Evolutionary conservation across 2,797 vertebrate species (phyloP).

Genomic region (Gadopsis marmoratus): DNA sequence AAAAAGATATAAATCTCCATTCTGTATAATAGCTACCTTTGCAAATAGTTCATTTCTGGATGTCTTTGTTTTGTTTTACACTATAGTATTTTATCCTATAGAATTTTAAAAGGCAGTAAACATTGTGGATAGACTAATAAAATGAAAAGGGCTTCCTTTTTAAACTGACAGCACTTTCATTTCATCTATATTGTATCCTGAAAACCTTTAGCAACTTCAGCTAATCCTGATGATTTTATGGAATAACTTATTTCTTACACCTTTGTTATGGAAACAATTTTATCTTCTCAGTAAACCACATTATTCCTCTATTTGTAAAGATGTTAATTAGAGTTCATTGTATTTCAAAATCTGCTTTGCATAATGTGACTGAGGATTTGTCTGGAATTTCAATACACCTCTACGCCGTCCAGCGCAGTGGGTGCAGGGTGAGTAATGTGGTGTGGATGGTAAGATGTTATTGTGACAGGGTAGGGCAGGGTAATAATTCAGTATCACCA

Average conservation of each 20-base stretch:
- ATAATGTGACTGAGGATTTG: slow-evolving; percentile 49
- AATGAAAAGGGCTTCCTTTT: neutral
- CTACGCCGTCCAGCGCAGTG: neutral
- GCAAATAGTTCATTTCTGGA: neutral
- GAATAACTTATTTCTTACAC: slow-evolving; percentile 20
- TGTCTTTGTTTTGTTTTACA: neutral
- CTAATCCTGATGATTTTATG: slow-evolving; percentile 25
- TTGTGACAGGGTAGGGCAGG: neutral
- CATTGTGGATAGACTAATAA: neutral
- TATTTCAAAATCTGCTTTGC: slow-evolving; percentile 45
- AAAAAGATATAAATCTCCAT: neutral
- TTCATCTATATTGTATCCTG: neutral
- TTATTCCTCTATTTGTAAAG: slow-evolving; percentile 34
- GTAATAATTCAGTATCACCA: neutral
- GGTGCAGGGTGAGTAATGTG: slow-evolving; percentile 14
- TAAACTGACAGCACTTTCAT: neutral
- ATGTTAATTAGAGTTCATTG: slow-evolving; percentile 43
- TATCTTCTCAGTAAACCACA: slow-evolving; percentile 15
- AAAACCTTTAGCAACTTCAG: neutral
- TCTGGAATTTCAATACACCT: slow-evolving; percentile 40
- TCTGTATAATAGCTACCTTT: neutral
- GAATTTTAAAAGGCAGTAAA: neutral
- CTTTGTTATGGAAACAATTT: slow-evolving; percentile 23
- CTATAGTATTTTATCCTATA: neutral
- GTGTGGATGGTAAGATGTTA: neutral